These are phyloP conservation scores for Ooceraea biroi DNA, from an alignment of 1,140 invertebrate species.

Conservation along the genomic window DNA sequence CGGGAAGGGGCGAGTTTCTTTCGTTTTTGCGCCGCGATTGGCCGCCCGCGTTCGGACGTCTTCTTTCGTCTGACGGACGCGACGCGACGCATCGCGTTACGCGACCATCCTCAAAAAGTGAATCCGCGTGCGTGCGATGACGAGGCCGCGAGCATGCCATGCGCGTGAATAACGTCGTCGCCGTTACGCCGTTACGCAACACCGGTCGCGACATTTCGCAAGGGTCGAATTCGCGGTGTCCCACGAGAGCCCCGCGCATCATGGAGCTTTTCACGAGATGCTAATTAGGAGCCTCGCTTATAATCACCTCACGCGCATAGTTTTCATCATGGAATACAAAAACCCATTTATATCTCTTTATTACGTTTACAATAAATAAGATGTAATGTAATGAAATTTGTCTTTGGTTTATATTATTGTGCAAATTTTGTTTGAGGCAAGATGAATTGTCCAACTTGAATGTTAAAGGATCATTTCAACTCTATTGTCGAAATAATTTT, in stretches of 20 bases:
- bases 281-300: constrained; percentile 14
- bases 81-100: neutral
- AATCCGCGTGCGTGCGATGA: constrained; percentile 20
- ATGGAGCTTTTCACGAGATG: constrained; percentile 12
- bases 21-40: constrained; percentile 23
- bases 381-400: neutral
- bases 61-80: constrained; percentile 2
- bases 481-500: too few relatives aligned
- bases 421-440: too few relatives aligned
- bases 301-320: neutral
- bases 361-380: neutral
- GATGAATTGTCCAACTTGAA: too few relatives aligned
- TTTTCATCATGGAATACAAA: neutral
- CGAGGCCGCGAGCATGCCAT: constrained; percentile 46
- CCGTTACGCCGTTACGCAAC: constrained; percentile 38
- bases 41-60: neutral
- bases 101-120: constrained; percentile 52
- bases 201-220: constrained; percentile 21
- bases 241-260: neutral
- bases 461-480: too few relatives aligned
- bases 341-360: neutral
- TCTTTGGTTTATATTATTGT: too few relatives aligned
- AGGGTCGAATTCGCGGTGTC: constrained; percentile 17
- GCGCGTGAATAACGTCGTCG: constrained; percentile 42
- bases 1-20: neutral